A percentile compares a stretch with the other conserved stretches of the same genome.
phyloP scores from a whole-genome alignment of 2,888 invertebrate species.

The Amphipyra berbera region DNA sequence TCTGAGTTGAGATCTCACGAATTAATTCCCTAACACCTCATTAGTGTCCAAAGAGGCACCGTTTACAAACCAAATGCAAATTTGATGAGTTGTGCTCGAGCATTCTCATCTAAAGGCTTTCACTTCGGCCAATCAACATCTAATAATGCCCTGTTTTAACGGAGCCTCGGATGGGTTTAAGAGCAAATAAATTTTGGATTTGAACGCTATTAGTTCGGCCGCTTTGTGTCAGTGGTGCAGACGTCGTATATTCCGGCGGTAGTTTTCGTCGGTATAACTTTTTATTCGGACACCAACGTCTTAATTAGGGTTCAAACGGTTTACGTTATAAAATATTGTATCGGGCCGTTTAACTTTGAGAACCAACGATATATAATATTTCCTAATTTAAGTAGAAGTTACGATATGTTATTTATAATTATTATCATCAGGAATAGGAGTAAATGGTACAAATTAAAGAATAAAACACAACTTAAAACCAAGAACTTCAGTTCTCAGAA shows the following conservation, averaged over 20 bases:
- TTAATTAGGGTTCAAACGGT: constrained; percentile 83
- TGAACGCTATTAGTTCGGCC: constrained; percentile 73
- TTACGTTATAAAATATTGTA: constrained; percentile 74
- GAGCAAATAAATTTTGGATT: constrained; percentile 77
- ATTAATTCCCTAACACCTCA: constrained; percentile 88
- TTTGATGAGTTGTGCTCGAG: constrained; percentile 78
- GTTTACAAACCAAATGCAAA: constrained; percentile 86
- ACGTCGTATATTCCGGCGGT: constrained; percentile 77
- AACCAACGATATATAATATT: constrained; percentile 62
- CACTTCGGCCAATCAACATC: constrained; percentile 78
- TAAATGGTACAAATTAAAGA: constrained; percentile 6
- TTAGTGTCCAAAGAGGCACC: constrained; percentile 79
- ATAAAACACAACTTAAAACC: constrained; percentile 9
- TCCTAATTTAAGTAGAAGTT: constrained; percentile 57
- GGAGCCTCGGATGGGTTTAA: constrained; percentile 69
- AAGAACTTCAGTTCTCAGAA: constrained; percentile 12
- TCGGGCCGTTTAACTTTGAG: constrained; percentile 63
- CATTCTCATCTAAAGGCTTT: constrained; percentile 76
- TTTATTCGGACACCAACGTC: constrained; percentile 76
- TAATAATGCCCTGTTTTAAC: constrained; percentile 74
- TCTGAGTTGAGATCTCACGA: constrained; percentile 77
- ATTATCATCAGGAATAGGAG: constrained; percentile 15
- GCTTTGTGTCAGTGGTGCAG: constrained; percentile 73
- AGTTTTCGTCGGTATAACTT: constrained; percentile 72
- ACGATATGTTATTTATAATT: constrained; percentile 41